phyloP scores from a whole-genome alignment of 2,113 vertebrate species.

The Clarias gariepinus region DNA sequence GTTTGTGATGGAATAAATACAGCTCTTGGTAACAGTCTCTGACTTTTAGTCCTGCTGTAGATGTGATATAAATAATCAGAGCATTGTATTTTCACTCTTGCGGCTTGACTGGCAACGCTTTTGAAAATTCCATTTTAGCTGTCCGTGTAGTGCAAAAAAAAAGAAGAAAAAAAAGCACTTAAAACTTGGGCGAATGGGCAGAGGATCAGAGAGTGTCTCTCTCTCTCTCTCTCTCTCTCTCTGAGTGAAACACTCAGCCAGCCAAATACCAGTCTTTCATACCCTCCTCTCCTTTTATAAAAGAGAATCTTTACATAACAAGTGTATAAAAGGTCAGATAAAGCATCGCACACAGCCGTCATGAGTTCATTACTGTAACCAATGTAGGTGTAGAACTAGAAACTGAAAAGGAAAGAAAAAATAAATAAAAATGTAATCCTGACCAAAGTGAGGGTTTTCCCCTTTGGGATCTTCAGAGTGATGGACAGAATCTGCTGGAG shows the following conservation, averaged over 20 bases:
- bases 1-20: background rate
- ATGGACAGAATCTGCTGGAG: constrained; percentile 69
- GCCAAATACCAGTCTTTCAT: constrained; percentile 3
- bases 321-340: background rate
- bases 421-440: constrained; percentile 47
- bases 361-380: background rate
- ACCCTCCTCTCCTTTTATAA: constrained; percentile 4
- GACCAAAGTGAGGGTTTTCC: constrained; percentile 82
- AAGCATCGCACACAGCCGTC: constrained; percentile 1
- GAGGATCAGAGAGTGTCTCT: background rate
- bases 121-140: constrained; percentile 1
- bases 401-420: no score
- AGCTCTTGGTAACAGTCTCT: background rate
- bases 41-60: background rate
- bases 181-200: background rate
- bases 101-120: background rate
- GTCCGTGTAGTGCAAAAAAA: background rate
- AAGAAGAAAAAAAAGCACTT: background rate
- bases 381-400: background rate
- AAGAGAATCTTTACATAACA: background rate
- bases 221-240: background rate
- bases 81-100: background rate
- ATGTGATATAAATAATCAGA: background rate
- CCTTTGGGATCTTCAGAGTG: constrained; percentile 77
- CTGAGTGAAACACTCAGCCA: background rate